Base-by-base conservation (phyloP, 2,797 vertebrate genomes). In the Poecilia picta region DNA sequence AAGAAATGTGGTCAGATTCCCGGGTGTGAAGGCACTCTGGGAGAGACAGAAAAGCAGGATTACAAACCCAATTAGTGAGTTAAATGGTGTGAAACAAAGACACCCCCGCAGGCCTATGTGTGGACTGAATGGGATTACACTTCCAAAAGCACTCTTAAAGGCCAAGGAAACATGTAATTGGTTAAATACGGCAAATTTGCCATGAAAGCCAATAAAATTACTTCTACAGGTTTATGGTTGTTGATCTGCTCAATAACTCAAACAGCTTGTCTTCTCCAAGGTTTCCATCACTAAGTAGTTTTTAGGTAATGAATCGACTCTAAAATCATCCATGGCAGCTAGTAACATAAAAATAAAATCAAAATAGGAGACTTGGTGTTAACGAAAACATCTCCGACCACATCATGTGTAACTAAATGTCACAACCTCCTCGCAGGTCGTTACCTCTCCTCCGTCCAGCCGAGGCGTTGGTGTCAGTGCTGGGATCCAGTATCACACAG, bases 401-500 rank as follows among this genome's bases (percentile, higher is more conserved):
- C 31, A n/a, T 64, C 49, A 23, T 11, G 62, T 10, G 62, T 66
- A 68, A 11, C 36, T 23, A 64, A 36, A 36, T 43, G 53, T 64
- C 57, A 1, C 28, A 75, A 81, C 87, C 86, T 87, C 76, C 76
- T 70, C 33, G 12, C 77, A 31, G 84, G 87, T 75, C 85, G 2
- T 78, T 72, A 71, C 83, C 73, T 86, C 91, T 85, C 86, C 88
- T 82, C 71, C 66, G 73, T 84, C 82, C 75, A 31, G 77, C 75
- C 75, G 33, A 13, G 86, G 85, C 59, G 77, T 75, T 59, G 88
- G 90, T 84, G 91, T 90, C 88, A 78, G 86, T 51, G 76, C 88
- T 62, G 86, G 85, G 92, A 89, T 94, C 93, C 90, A 79, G 88
- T 91, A 85, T 91, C 87, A 33, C 85, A 49, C 84, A 83, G 85